These are phyloP conservation scores for Uropsilus gracilis DNA, from an alignment of 2,113 vertebrate species.

Conservation along the genomic window DNA sequence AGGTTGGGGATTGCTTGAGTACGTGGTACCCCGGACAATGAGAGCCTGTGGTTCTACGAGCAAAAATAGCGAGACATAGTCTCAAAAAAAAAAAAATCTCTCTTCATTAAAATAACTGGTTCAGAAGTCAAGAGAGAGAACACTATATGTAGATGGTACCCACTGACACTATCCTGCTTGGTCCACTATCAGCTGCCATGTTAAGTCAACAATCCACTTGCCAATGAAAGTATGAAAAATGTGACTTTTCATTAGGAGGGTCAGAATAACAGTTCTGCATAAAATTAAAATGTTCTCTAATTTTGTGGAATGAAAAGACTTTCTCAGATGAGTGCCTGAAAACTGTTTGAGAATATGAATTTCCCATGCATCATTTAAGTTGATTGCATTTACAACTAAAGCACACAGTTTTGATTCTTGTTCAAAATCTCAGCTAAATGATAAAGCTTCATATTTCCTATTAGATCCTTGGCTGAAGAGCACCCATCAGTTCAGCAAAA, in stretches of 20 bases:
- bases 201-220: neutral
- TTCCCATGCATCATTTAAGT: neutral
- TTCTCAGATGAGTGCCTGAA: slow-evolving; percentile 28
- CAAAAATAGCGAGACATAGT: too few species aligned
- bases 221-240: neutral
- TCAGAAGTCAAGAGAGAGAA: neutral
- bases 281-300: slow-evolving; percentile 25
- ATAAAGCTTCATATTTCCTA: neutral
- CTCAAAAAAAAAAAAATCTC: too few species aligned
- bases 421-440: neutral
- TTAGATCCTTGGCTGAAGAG: neutral
- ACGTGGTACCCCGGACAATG: too few species aligned
- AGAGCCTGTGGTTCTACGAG: too few species aligned
- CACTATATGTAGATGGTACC: accelerated
- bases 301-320: slow-evolving; percentile 17
- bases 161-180: neutral
- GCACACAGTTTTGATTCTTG: neutral
- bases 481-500: neutral
- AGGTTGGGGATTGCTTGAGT: too few species aligned
- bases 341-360: neutral
- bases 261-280: neutral
- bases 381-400: slow-evolving; percentile 5
- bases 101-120: neutral
- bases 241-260: neutral
- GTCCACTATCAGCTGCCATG: neutral